Evolutionary conservation across 2,113 vertebrate species (phyloP).

Genomic region (Periophthalmus modestus): DNA sequence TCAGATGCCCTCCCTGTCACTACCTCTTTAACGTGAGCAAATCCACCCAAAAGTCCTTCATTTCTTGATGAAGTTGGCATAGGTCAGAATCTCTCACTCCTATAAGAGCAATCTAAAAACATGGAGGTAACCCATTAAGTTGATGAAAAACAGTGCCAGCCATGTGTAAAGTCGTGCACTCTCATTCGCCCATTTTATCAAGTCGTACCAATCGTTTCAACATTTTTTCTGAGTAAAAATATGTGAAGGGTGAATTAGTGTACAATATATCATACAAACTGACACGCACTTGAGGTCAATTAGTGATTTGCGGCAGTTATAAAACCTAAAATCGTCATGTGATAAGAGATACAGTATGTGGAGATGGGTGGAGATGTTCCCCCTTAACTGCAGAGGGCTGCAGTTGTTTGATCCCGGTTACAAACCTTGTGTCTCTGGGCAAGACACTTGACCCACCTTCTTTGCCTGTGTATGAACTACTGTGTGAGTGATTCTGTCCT

Average conservation of each 20-base stretch:
- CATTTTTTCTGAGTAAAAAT: background rate
- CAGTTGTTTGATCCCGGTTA: no score
- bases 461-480: no score
- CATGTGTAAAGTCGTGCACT: background rate
- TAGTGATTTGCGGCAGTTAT: background rate
- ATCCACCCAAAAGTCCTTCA: background rate
- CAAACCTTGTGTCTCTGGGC: no score
- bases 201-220: background rate
- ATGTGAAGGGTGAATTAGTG: background rate
- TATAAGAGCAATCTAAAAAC: background rate
- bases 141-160: background rate
- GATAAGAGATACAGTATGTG: background rate
- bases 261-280: background rate
- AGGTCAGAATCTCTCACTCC: background rate
- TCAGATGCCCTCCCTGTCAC: background rate
- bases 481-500: no score
- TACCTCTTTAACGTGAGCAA: background rate
- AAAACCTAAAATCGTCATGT: background rate
- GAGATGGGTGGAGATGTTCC: no score
- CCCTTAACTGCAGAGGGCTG: background rate
- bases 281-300: background rate
- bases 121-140: slow-evolving; percentile 1
- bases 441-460: no score
- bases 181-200: background rate
- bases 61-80: background rate